Evolutionary conservation across 2,113 vertebrate genomes (phyloP).

Genomic region (Lampris megalopsis): DNA sequence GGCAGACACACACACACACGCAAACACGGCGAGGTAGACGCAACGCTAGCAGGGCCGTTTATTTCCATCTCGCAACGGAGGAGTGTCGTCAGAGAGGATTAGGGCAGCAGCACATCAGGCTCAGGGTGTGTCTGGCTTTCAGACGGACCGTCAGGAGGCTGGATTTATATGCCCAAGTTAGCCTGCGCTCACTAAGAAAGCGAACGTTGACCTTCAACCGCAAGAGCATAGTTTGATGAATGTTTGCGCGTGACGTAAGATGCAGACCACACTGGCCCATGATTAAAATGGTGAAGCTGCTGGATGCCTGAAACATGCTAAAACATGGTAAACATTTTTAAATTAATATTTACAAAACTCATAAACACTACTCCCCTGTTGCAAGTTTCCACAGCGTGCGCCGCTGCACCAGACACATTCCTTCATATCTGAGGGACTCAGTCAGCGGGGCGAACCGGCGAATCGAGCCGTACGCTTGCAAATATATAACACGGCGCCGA

Average conservation of each 20-base stretch:
- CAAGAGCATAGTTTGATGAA: constrained; percentile 41
- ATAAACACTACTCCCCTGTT: constrained; percentile 65
- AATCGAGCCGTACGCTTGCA: constrained; percentile 13
- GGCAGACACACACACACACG: no score
- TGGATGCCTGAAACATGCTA: constrained; percentile 15
- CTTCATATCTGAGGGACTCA: constrained; percentile 25
- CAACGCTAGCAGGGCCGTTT: constrained; percentile 25
- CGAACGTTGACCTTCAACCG: constrained; percentile 55
- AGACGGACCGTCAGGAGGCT: constrained; percentile 46
- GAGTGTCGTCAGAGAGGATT: constrained; percentile 65
- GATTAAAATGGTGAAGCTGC: constrained; percentile 36
- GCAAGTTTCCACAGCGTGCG: constrained; percentile 50
- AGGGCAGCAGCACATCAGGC: constrained; percentile 52
- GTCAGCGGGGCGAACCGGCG: constrained; percentile 14
- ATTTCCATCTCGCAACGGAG: constrained; percentile 54
- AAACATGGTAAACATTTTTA: constrained; percentile 58
- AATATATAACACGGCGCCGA: not conserved
- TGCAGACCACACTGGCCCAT: constrained; percentile 21
- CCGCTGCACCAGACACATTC: constrained; percentile 45
- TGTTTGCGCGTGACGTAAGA: constrained; percentile 39
- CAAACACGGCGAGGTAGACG: constrained; percentile 22
- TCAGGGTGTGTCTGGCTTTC: constrained; percentile 46
- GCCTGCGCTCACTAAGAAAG: constrained; percentile 49
- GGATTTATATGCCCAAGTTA: constrained; percentile 67
- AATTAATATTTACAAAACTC: constrained; percentile 70